Conservation (phyloP, 2,797 vertebrate species). For the Gila robusta region DNA sequence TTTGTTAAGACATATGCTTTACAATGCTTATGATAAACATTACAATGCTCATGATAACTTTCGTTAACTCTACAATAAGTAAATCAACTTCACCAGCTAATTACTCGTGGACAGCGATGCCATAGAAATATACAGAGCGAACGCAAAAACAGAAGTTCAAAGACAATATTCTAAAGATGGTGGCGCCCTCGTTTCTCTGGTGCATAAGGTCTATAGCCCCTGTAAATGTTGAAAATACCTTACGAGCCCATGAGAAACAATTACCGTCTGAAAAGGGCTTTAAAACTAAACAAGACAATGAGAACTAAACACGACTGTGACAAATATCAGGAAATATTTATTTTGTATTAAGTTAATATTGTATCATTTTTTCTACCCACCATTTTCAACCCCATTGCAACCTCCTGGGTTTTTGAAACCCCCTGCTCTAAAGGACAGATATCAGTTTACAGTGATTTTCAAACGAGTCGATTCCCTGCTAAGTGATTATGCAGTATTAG, state of each 20-base stretch:
- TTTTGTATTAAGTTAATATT: not conserved
- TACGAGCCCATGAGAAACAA: not conserved
- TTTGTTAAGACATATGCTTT: too few relatives aligned
- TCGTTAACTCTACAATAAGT: too few relatives aligned
- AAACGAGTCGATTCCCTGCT: not conserved
- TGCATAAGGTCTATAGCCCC: too few relatives aligned
- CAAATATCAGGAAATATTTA: not conserved
- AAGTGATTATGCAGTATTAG: conserved; percentile 15
- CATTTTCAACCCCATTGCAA: not conserved
- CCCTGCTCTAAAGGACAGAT: not conserved
- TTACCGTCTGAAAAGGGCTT: not conserved
- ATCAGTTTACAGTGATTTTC: conserved; percentile 25
- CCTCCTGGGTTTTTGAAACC: not conserved
- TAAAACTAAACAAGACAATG: not conserved
- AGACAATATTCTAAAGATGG: too few relatives aligned
- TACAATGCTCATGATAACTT: too few relatives aligned
- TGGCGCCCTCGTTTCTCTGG: too few relatives aligned
- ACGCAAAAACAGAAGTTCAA: too few relatives aligned
- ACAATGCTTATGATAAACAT: too few relatives aligned
- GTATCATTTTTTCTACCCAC: not conserved
- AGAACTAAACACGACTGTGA: not conserved
- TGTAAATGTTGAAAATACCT: not conserved
- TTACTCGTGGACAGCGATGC: too few relatives aligned
- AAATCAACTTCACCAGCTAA: too few relatives aligned
- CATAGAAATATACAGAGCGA: too few relatives aligned